Conservation (phyloP, 2,888 invertebrate genomes). For the Galeruca laticollis region DNA sequence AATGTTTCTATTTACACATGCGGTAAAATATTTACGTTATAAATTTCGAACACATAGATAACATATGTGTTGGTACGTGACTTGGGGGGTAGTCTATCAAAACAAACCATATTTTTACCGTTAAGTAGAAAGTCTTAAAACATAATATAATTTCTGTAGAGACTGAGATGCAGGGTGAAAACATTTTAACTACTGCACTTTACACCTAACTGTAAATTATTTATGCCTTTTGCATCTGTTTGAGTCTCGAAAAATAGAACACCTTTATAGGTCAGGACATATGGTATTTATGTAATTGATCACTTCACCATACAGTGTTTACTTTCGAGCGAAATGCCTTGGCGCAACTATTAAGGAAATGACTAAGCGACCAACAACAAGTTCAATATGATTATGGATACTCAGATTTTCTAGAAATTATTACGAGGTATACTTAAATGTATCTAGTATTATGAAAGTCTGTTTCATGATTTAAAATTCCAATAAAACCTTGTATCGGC, state of each 20-base stretch:
- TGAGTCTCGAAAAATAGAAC: constrained; percentile 34
- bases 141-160: constrained; percentile 17
- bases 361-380: constrained; percentile 11
- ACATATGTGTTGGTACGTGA: constrained; percentile 38
- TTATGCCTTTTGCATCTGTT: constrained; percentile 35
- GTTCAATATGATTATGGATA: neutral
- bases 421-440: too few relatives aligned
- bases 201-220: constrained; percentile 21
- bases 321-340: constrained; percentile 21
- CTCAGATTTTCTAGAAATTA: neutral
- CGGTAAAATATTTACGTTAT: constrained; percentile 34
- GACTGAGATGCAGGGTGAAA: constrained; percentile 21
- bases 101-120: constrained; percentile 40
- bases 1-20: constrained; percentile 19
- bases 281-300: constrained; percentile 40
- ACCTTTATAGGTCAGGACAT: constrained; percentile 42
- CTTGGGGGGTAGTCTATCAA: constrained; percentile 43
- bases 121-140: constrained; percentile 33
- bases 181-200: constrained; percentile 25
- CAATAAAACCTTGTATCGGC: too few relatives aligned
- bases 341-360: constrained; percentile 27
- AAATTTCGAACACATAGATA: constrained; percentile 38
- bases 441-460: too few relatives aligned
- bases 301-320: constrained; percentile 27
- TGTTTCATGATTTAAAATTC: too few relatives aligned